Evolutionary conservation across 2,113 vertebrate genomes (phyloP).

Genomic region (Euleptes europaea): DNA sequence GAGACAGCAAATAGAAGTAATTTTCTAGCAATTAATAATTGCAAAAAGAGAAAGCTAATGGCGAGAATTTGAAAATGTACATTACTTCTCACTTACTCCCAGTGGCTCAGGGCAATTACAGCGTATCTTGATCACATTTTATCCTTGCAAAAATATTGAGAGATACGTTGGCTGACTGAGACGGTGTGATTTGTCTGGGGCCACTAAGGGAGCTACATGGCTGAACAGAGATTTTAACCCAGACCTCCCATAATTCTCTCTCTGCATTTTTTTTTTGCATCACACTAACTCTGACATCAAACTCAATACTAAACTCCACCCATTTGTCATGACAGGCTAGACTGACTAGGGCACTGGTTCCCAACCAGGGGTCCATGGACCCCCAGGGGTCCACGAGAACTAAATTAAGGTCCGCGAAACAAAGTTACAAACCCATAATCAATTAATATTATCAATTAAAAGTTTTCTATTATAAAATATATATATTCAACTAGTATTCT

Average conservation of each 20-base stretch:
- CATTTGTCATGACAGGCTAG: background rate
- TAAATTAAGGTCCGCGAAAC: too few relatives aligned
- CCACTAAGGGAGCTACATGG: background rate
- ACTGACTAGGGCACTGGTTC: too few relatives aligned
- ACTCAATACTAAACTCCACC: background rate
- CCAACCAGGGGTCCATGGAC: too few relatives aligned
- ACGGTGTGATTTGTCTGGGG: background rate
- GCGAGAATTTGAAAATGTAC: background rate
- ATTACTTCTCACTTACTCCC: background rate
- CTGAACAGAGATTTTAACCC: background rate
- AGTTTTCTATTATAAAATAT: too few relatives aligned
- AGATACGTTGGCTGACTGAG: background rate
- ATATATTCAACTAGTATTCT: too few relatives aligned
- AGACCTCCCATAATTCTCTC: background rate
- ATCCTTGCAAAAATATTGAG: background rate
- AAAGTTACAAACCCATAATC: too few relatives aligned
- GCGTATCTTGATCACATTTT: background rate
- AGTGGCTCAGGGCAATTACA: background rate
- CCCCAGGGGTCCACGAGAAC: too few relatives aligned
- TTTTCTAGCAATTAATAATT: background rate
- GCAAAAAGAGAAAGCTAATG: fast-evolving
- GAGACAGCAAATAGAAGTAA: background rate
- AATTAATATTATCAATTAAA: too few relatives aligned
- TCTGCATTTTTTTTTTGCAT: background rate
- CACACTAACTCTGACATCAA: background rate